Percentiles rank a stretch among this genome's conserved stretches.
Conservation (phyloP, 1,140 invertebrate species). For the Macrostomum lignano region DNA sequence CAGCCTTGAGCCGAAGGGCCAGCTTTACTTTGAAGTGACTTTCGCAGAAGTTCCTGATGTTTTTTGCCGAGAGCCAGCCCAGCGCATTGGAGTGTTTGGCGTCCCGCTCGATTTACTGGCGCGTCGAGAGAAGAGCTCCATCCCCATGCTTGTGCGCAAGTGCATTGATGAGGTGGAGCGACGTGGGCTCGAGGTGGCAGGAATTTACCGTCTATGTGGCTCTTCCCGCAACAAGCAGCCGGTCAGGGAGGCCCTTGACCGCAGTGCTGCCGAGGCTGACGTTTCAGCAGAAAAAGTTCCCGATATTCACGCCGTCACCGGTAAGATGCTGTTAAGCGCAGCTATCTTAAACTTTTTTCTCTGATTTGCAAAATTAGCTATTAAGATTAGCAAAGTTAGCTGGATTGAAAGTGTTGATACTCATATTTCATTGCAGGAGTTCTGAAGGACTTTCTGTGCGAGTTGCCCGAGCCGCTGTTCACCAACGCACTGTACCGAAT, state of each 20-base stretch:
- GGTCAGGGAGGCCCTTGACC: conserved; percentile 66
- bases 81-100: background rate
- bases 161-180: conserved; percentile 83
- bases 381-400: too few relatives aligned
- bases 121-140: conserved; percentile 9
- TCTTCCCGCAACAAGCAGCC: conserved; percentile 79
- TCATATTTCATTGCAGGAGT: conserved; percentile 23
- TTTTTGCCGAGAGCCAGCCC: background rate
- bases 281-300: conserved; percentile 79
- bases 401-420: too few relatives aligned
- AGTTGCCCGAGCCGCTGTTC: conserved; percentile 83
- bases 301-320: conserved; percentile 34
- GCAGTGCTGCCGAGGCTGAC: conserved; percentile 61
- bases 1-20: conserved; percentile 58
- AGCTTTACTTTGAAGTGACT: conserved; percentile 62
- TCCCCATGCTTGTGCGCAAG: conserved; percentile 60
- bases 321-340: conserved; percentile 12
- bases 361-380: too few relatives aligned
- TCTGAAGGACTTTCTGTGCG: conserved; percentile 79
- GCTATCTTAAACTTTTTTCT: too few relatives aligned
- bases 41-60: conserved; percentile 35
- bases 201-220: conserved; percentile 65
- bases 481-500: conserved; percentile 92
- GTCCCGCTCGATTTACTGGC: conserved; percentile 1
- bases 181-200: conserved; percentile 77